Evolutionary conservation across 2,113 vertebrate genomes (phyloP).

Genomic region (Tauraco erythrolophus): DNA sequence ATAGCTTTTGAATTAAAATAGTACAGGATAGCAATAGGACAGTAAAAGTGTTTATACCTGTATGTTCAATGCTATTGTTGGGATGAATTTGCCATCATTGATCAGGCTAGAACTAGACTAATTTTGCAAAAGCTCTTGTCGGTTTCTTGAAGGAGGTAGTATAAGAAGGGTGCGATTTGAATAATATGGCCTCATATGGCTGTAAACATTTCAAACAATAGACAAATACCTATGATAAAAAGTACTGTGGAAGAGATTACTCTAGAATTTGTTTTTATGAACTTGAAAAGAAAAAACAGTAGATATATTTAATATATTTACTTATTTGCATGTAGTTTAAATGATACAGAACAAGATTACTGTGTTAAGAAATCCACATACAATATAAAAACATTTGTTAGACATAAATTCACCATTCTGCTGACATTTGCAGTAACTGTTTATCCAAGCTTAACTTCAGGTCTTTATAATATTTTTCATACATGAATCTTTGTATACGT

Average conservation of each 20-base stretch:
- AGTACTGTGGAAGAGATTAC: conserved; percentile 50
- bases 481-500: conserved; percentile 64
- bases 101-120: neutral
- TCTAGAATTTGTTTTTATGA: conserved; percentile 47
- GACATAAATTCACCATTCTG: conserved; percentile 74
- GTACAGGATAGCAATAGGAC: neutral
- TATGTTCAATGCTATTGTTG: neutral
- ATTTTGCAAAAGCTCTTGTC: conserved; percentile 16
- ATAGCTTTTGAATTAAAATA: conserved; percentile 27
- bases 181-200: conserved; percentile 65
- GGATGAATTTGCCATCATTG: neutral
- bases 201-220: conserved; percentile 78
- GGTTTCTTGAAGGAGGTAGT: conserved; percentile 75
- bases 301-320: conserved; percentile 79
- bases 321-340: conserved; percentile 73
- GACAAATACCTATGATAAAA: conserved; percentile 65
- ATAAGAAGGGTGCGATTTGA: conserved; percentile 51
- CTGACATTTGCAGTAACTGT: conserved; percentile 66
- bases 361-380: conserved; percentile 75
- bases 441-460: conserved; percentile 70
- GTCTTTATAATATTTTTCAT: conserved; percentile 57
- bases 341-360: conserved; percentile 75
- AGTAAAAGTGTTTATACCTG: neutral
- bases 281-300: conserved; percentile 67
- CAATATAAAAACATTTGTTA: conserved; percentile 74